phyloP scores from a whole-genome alignment of 2,797 vertebrate species.

The Oreortyx pictus region DNA sequence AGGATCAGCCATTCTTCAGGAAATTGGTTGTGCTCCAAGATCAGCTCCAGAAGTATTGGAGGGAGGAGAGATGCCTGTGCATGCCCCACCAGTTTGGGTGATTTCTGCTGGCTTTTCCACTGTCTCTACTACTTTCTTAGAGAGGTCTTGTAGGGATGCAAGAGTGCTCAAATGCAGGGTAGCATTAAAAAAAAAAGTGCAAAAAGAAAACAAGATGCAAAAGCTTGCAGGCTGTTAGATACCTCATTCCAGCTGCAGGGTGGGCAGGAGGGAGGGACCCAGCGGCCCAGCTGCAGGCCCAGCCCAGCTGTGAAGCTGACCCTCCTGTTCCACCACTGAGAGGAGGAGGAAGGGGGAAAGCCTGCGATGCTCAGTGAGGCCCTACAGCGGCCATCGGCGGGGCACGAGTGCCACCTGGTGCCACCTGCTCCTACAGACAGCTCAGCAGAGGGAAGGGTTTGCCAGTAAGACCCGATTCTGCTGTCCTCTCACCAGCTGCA shows the following conservation, averaged over 20 bases:
- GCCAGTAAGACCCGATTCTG: not conserved
- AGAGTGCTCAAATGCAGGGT: rapidly evolving
- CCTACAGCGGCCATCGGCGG: not conserved
- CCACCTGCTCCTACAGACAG: not conserved
- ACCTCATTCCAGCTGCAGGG: not conserved
- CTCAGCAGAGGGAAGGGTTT: not conserved
- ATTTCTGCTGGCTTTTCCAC: not conserved
- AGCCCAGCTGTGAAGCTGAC: not conserved
- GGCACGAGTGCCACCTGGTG: slow-evolving; percentile 50
- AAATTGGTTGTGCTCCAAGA: not conserved
- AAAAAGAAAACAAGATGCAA: not conserved
- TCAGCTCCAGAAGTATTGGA: not conserved
- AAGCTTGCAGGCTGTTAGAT: not conserved
- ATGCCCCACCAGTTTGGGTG: rapidly evolving
- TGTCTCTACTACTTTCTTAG: not conserved
- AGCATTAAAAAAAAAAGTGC: not conserved
- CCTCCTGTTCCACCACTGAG: not conserved
- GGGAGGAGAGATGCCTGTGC: not conserved
- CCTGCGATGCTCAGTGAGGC: not conserved
- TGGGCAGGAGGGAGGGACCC: not conserved
- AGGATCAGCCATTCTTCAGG: not conserved
- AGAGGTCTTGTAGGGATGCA: not conserved
- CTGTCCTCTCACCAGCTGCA: no score
- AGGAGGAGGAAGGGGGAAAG: not conserved
- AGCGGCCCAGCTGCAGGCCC: not conserved